Evolutionary conservation across 1,140 invertebrate genomes (phyloP).

Genomic region (Aricia agestis): DNA sequence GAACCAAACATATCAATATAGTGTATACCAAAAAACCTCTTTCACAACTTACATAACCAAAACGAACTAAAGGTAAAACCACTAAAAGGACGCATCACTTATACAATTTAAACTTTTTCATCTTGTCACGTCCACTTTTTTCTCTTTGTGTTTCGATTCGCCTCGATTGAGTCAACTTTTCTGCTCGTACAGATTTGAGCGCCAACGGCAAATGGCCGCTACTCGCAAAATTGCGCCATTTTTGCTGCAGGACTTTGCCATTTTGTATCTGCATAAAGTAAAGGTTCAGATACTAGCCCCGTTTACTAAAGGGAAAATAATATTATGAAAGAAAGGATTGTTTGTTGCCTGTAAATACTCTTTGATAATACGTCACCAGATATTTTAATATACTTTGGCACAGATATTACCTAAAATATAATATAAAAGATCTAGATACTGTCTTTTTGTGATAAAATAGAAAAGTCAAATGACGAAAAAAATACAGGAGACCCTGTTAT

Average conservation of each 20-base stretch:
- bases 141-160: neutral
- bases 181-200: neutral
- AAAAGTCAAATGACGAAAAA: too few relatives aligned
- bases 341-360: too few relatives aligned
- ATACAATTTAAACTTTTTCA: conserved; percentile 1
- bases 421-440: too few relatives aligned
- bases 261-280: neutral
- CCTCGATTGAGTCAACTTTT: neutral
- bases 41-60: neutral
- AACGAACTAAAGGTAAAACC: neutral
- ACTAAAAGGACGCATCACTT: neutral
- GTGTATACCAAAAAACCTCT: neutral
- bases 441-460: too few relatives aligned
- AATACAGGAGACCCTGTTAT: too few relatives aligned
- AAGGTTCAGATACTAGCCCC: too few relatives aligned
- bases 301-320: too few relatives aligned
- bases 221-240: neutral
- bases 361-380: too few relatives aligned
- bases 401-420: too few relatives aligned
- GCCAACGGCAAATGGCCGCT: neutral
- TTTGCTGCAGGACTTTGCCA: neutral
- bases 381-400: too few relatives aligned
- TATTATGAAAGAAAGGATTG: too few relatives aligned
- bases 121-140: neutral
- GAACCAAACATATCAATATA: too few relatives aligned